These are phyloP conservation scores for Sesia apiformis DNA, from an alignment of 2,888 invertebrate species.

Conservation along the genomic window DNA sequence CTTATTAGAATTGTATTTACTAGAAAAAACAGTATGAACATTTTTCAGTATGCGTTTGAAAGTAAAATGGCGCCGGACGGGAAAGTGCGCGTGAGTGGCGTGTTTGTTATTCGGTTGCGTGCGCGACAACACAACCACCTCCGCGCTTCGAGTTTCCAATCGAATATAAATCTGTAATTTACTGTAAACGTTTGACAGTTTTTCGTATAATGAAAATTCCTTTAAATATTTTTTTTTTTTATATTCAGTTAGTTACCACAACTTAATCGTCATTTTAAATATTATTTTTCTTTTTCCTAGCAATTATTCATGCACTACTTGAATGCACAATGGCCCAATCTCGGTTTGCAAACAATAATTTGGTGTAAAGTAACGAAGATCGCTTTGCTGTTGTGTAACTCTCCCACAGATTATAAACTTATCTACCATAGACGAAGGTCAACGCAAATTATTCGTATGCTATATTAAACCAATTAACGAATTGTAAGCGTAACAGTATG, in stretches of 20 bases:
- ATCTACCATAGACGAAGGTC: slow-evolving; percentile 15
- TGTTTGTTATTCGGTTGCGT: slow-evolving; percentile 42
- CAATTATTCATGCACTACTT: not conserved
- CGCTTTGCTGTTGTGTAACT: slow-evolving; percentile 17
- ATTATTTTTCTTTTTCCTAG: not conserved
- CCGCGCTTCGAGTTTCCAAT: slow-evolving; percentile 49
- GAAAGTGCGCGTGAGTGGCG: slow-evolving; percentile 56
- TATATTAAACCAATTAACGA: no score
- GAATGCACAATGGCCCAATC: slow-evolving; percentile 17
- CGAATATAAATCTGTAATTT: slow-evolving; percentile 6
- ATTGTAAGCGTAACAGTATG: no score
- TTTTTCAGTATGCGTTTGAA: slow-evolving; percentile 62
- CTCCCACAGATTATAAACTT: slow-evolving; percentile 17
- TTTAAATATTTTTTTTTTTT: not conserved
- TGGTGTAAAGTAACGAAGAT: slow-evolving; percentile 19
- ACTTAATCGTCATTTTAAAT: not conserved
- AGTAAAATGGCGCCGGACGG: slow-evolving; percentile 59
- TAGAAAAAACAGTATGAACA: slow-evolving; percentile 28
- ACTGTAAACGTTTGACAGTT: not conserved
- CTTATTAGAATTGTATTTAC: slow-evolving; percentile 11
- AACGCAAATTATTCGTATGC: not conserved
- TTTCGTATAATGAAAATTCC: not conserved
- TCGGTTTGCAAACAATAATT: slow-evolving; percentile 19
- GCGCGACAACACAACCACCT: slow-evolving; percentile 31
- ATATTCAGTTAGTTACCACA: not conserved